Evolutionary conservation across 1,140 invertebrate genomes (phyloP).

Genomic region (Solenopsis invicta): DNA sequence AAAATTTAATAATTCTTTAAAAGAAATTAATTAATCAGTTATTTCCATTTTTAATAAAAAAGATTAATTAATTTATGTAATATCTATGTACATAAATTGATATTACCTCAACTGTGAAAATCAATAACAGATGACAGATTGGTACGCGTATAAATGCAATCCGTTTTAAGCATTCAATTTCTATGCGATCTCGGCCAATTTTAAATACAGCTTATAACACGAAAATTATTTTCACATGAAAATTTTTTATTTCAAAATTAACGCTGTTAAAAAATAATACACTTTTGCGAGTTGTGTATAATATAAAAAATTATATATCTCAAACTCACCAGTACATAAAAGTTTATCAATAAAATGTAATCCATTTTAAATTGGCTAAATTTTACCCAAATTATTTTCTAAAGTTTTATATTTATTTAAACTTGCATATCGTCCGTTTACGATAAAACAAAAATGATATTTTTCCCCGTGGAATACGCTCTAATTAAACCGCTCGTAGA

Average conservation of each 20-base stretch:
- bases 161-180: not conserved
- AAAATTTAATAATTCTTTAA: not conserved
- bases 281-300: not conserved
- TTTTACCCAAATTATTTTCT: not conserved
- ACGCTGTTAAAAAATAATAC: not conserved
- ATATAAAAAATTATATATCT: not conserved
- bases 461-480: not conserved
- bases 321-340: not conserved
- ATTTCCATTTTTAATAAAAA: not conserved
- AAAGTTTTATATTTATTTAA: not conserved
- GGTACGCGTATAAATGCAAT: not conserved
- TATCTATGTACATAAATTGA: slow-evolving; percentile 2
- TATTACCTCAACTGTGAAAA: not conserved
- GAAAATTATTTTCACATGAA: not conserved
- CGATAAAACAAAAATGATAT: not conserved
- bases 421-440: not conserved
- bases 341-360: not conserved
- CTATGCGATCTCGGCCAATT: not conserved
- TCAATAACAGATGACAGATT: slow-evolving; percentile 6
- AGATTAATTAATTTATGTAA: not conserved
- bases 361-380: not conserved
- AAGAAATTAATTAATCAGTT: not conserved
- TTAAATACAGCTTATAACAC: not conserved
- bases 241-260: slow-evolving; percentile 3
- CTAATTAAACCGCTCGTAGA: slow-evolving; percentile 23